Percentiles rank a stretch among this genome's conserved stretches.
Conservation (phyloP, 2,797 vertebrate genomes). For the Scarus forsteni region DNA sequence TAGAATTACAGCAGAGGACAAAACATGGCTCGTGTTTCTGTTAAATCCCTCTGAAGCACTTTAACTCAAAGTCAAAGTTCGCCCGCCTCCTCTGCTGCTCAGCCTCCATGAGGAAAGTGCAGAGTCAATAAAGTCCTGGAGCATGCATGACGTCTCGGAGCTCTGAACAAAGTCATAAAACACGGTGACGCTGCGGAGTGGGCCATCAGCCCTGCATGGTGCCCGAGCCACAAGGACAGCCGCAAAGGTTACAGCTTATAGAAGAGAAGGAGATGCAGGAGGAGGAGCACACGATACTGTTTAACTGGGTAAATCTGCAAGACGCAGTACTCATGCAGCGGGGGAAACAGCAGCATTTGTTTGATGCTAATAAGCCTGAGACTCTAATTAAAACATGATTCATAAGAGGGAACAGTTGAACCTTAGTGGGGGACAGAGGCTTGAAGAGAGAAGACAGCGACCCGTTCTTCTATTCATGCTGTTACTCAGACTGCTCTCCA, state of each 20-base stretch:
- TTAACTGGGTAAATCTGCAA: slow-evolving; percentile 10
- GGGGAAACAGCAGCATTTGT: slow-evolving; percentile 19
- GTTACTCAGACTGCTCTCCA: slow-evolving; percentile 18
- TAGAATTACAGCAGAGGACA: background rate
- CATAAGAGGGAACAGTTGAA: slow-evolving; percentile 34
- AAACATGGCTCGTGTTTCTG: background rate
- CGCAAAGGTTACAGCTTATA: slow-evolving; percentile 13
- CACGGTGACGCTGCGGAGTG: slow-evolving; percentile 11
- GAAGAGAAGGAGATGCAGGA: slow-evolving; percentile 23
- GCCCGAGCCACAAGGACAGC: slow-evolving; percentile 46
- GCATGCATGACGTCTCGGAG: slow-evolving; percentile 16
- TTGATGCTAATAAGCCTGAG: slow-evolving; percentile 53
- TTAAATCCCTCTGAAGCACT: slow-evolving; percentile 24
- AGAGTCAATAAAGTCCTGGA: slow-evolving; percentile 28
- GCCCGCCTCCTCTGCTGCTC: slow-evolving; percentile 15
- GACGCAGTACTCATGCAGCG: slow-evolving; percentile 6
- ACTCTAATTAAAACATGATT: slow-evolving; percentile 50
- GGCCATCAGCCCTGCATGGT: slow-evolving; percentile 12
- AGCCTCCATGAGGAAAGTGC: slow-evolving; percentile 14
- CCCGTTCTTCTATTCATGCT: slow-evolving; percentile 24
- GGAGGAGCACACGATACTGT: background rate
- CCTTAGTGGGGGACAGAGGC: slow-evolving; percentile 26
- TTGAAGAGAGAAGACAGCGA: slow-evolving; percentile 54
- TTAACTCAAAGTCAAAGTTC: slow-evolving; percentile 25
- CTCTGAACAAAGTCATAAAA: slow-evolving; percentile 53